Base-by-base conservation (phyloP, 2,888 invertebrate species). In the Caenorhabditis drosophilae region DNA sequence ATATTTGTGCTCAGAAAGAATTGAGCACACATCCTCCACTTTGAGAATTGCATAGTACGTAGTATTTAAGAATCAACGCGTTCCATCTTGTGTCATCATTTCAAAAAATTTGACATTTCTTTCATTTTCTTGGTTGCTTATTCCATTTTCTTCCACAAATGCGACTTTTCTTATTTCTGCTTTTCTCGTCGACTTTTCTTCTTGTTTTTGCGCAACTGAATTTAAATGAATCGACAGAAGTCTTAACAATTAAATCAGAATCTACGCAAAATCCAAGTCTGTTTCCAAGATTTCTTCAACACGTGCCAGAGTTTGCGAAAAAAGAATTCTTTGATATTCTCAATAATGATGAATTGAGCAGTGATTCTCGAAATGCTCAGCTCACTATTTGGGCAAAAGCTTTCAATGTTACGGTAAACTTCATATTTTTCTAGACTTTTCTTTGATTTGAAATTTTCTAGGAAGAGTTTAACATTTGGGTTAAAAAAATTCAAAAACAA, bases 321-420 rank as follows among this genome's bases (percentile, higher is more conserved):
- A 58, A 50, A 20, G 63, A 57, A 26, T 63, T 63, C 23, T 63
- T 58, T 42, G 57, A 63, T 31, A 58, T 63, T 50, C 25, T 63
- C 11, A 53, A 41, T 34, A 63, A 58, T 31, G 63, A 63, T 26
- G 36, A 46, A 22, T 44, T 63, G 2, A 52, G 56, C 4, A 54
- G 50, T 34, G 41, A 50, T 23, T 20, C 53, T 27, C 63, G 58
- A 22, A 63, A 50, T 22, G 27, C 25, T 12, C 63, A 63, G 31
- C 20, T 63, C 15, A 47, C 57, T 1, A 54, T 58, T 26, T 63
- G 63, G 63, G 57, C 63, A 0, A 58, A 58, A 34, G 54, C 57
- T 7, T 63, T 58, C 46, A 54, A 63, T 58, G 63, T 63, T 2
- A 54, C 62, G 2, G 62, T 62, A 25, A 47, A 50, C 31, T 23